Evolutionary conservation across 2,113 vertebrate species (phyloP).

Genomic region (Pseudorhombus dupliciocellatus): DNA sequence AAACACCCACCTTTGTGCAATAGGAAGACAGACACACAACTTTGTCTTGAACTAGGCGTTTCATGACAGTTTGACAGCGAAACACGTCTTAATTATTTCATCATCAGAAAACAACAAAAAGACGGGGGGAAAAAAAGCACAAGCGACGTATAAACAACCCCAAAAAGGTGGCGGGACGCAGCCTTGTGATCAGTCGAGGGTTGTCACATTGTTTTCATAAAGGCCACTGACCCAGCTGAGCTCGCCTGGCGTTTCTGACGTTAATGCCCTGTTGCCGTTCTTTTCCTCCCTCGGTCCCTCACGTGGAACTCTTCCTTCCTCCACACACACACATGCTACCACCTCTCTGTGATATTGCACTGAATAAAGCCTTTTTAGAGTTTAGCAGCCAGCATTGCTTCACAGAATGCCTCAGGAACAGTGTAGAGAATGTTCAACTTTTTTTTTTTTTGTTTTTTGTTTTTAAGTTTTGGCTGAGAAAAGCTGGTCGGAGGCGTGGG

Average conservation of each 20-base stretch:
- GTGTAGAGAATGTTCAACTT: constrained; percentile 30
- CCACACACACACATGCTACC: constrained; percentile 36
- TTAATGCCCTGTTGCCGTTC: constrained; percentile 67
- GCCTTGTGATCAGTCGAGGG: constrained; percentile 51
- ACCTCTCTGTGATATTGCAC: constrained; percentile 68
- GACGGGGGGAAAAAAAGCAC: constrained; percentile 33
- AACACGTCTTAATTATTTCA: constrained; percentile 4
- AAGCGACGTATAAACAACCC: constrained; percentile 44
- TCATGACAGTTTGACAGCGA: constrained; percentile 80
- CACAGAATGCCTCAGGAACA: constrained; percentile 67
- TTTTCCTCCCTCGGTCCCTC: background rate
- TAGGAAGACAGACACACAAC: constrained; percentile 89
- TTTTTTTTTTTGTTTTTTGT: background rate
- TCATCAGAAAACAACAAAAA: background rate
- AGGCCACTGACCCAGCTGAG: constrained; percentile 79
- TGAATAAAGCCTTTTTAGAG: constrained; percentile 64
- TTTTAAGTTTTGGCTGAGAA: constrained; percentile 27
- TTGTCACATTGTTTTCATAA: constrained; percentile 67
- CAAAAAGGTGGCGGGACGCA: constrained; percentile 43
- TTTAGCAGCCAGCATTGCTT: constrained; percentile 70
- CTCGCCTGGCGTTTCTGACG: constrained; percentile 50
- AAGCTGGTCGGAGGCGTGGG: constrained; percentile 23
- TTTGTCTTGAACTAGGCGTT: constrained; percentile 84
- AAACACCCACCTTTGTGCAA: constrained; percentile 88
- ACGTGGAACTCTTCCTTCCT: constrained; percentile 7